These are phyloP conservation scores for Halcyon smyrnensis DNA, from an alignment of 2,797 vertebrate species.

Conservation along the genomic window DNA sequence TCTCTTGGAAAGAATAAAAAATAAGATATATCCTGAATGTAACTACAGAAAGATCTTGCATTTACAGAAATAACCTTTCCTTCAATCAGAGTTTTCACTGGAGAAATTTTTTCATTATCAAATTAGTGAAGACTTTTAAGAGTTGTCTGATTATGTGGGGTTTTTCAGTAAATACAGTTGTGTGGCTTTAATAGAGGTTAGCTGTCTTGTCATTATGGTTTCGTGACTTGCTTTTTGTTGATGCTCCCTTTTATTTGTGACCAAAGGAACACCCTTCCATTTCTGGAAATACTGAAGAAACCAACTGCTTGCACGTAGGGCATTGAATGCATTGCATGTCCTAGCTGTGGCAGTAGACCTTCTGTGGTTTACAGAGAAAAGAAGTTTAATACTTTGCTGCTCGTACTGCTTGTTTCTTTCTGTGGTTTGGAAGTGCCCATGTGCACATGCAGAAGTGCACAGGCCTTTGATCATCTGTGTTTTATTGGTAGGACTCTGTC, in stretches of 20 bases:
- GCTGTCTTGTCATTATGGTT: neutral
- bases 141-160: accelerated
- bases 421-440: accelerated
- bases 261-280: neutral
- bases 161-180: neutral
- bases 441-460: neutral
- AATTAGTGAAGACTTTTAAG: neutral
- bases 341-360: neutral
- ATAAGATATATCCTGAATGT: neutral
- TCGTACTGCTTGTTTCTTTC: neutral
- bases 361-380: neutral
- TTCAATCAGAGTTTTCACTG: neutral
- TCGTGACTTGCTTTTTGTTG: neutral
- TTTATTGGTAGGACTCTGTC: neutral
- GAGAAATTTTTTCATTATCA: neutral
- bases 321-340: neutral
- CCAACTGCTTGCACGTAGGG: neutral
- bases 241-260: neutral
- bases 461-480: neutral
- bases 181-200: constrained; percentile 22
- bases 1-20: neutral
- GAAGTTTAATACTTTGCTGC: neutral
- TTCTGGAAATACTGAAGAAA: constrained; percentile 22
- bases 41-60: neutral
- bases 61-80: neutral